Base-by-base conservation (phyloP, 2,888 invertebrate species). In the Anthrax anthrax region DNA sequence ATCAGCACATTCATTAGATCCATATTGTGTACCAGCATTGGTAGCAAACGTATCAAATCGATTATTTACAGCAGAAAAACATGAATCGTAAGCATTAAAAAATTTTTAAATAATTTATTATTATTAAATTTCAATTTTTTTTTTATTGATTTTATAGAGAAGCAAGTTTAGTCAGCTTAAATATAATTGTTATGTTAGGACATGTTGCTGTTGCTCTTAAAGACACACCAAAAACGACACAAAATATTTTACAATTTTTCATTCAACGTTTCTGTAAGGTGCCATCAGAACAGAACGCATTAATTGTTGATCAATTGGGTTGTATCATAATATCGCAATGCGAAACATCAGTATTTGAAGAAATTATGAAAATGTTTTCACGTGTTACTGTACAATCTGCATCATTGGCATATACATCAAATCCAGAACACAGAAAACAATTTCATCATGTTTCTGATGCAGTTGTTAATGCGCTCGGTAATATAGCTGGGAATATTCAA, bases 321-420 rank as follows among this genome's bases (percentile, higher is more conserved):
- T 94, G 94, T 63, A 97, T 99, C 84, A 87, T 97, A 49, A 89
- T 98, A 46, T 91, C 95, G 0, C 87, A 87, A 59, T 88, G 88
- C 54, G 88, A 87, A 57, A 78, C 82, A 0, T 75, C 79, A 32
- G 80, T 83, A 18, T 90, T 94, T 62, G 92, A 92, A 57, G 92
- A 92, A 64, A 91, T 98, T 51, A 94, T 98, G 95, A 81, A 89
- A 59, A 92, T 97, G 88, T 97, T 97, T 69, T 89, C 86, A 1
- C 86, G 89, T 65, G 92, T 96, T 58, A 92, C 92, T 0, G 85
- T 95, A 13, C 91, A 94, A 60, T 87, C 90, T 9, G 87, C 91
- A 51, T 86, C 84, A 51, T 77, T 84, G 1, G 78, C 80, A 0
- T 84, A 84, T 55, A 74, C 76, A 2, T 72, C 75, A 18, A 73